A percentile compares a stretch with the other conserved stretches of the same genome.
These are phyloP conservation scores for Lasioglossum zephyrum DNA, from an alignment of 2,888 invertebrate species.

Conservation along the genomic window DNA sequence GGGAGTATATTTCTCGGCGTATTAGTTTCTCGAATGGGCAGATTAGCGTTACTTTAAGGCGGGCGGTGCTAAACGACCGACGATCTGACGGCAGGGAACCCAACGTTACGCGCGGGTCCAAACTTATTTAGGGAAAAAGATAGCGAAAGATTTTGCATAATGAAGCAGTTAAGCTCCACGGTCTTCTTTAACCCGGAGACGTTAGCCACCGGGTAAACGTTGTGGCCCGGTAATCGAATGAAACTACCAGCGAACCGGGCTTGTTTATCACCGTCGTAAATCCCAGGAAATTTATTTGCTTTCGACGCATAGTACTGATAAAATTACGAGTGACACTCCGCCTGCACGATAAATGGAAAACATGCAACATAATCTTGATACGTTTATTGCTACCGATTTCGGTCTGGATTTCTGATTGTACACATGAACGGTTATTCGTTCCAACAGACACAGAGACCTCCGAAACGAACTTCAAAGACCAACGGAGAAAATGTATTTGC, in stretches of 20 bases:
- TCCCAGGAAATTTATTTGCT: conserved; percentile 28
- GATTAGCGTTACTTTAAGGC: conserved; percentile 68
- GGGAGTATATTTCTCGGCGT: conserved; percentile 45
- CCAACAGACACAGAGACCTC: neutral
- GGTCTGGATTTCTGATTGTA: neutral
- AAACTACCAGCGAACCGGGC: conserved; percentile 51
- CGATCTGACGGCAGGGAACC: conserved; percentile 37
- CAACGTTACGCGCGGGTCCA: conserved; percentile 36
- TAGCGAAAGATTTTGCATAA: conserved; percentile 74
- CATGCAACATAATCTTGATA: neutral
- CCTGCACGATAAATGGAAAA: neutral
- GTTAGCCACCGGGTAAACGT: conserved; percentile 46
- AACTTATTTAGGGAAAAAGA: conserved; percentile 63
- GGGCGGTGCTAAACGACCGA: conserved; percentile 45
- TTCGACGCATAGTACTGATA: neutral
- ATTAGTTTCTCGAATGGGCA: conserved; percentile 51
- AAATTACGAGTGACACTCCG: neutral
- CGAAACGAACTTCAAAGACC: no score
- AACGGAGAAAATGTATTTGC: neutral
- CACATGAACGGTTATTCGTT: neutral
- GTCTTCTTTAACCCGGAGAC: conserved; percentile 49
- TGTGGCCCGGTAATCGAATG: conserved; percentile 56
- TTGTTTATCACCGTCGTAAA: conserved; percentile 39
- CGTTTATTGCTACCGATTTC: neutral
- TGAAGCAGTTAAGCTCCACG: conserved; percentile 68